Evolutionary conservation across 2,113 vertebrate genomes (phyloP), one percentile per base, ranked within the genome.

Genomic region (Dascyllus trimaculatus): DNA sequence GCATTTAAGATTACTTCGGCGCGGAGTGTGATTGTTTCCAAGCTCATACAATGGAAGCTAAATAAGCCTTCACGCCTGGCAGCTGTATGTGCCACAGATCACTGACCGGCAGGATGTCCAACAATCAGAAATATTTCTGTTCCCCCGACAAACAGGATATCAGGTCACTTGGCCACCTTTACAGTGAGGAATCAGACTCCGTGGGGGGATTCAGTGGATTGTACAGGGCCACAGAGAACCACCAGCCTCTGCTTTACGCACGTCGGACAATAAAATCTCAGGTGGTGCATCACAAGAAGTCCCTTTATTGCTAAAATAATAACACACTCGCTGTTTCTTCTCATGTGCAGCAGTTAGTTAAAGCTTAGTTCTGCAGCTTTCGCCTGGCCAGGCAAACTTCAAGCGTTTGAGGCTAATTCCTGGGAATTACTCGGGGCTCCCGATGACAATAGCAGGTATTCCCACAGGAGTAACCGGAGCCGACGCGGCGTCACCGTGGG

Each of bases 381-480:
- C 56, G 60, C 70, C 71, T 60, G 25, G 26, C 18, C 46, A 14
- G 65, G 32, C 61, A 43, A 75, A 84, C 84, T 71, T 85, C 71
- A 78, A 76, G 48, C 64, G 25, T 92, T 84, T 84, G 79, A 83
- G 71, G 78, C 63, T 84, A 91, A 89, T 92, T 92, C 88, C 85
- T 62, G 75, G 71, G 88, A 88, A 91, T 94, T 93, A 93, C 35
- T 48, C 45, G 61, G 71, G 84, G 81, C 86, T 91, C 88, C 67
- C 53, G 53, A 69, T 82, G 90, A 94, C 93, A 94, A 93, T 92
- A 72, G 92, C 82, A 91, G 91, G 88, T 92, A 91, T 92, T 94
- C 93, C 94, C 87, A 66, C 48, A 64, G 75, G 94, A 59, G 93
- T 82, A 95, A 95, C 91, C 53, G 14, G 91, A 94, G 89, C 84